Evolutionary conservation across 2,888 invertebrate genomes (phyloP), one percentile per base, ranked within the genome.

Genomic region (Cordilura impudica): DNA sequence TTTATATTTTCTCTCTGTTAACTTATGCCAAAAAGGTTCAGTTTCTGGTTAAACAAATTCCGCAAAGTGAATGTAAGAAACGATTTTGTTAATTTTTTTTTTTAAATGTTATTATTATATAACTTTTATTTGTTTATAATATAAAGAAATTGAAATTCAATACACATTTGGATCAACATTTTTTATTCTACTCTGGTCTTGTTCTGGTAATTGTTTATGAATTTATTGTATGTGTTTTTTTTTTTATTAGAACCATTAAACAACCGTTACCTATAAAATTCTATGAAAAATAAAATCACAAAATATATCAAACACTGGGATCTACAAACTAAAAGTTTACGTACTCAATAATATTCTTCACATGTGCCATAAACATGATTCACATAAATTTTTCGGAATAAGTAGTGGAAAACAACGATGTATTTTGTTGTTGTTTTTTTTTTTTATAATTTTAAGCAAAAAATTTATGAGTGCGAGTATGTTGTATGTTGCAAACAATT

Each of bases 351-450:
- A 70, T 70, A 76, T 76, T 76, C 75, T 76, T 76, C 75, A 63
- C 69, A 70, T 76, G 75, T 76, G 58, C 63, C 58, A 58, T 56
- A 76, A 76, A 76, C 75, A 76, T 76, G 75, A 63, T 76, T 76
- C 69, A 43, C 75, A 76, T 76, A 70, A 76, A 76, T 76, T 76
- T 76, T 49, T 63, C 19, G 12, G 49, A 65, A 67, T 60, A 74
- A 47, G 67, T 5, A 26, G 18, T 39, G 1, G 49, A 47, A 69
- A 63, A 54, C 26, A 56, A 53, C 51, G 12, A 51, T 43, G n/a
- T n/a, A 58, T 70, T 56, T 49, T 56, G 69, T 65, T 70, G 49
- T 76, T 49, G 23, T 74, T 63, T 51, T 26, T n/a, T n/a, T n/a
- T n/a, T n/a, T n/a, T n/a, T n/a, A n/a, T 39, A 39, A 39, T 39